A percentile compares a stretch with the other conserved stretches of the same genome.
These are phyloP conservation scores for Drosophila fungiperda DNA, from an alignment of 2,888 invertebrate genomes.

Conservation along the genomic window DNA sequence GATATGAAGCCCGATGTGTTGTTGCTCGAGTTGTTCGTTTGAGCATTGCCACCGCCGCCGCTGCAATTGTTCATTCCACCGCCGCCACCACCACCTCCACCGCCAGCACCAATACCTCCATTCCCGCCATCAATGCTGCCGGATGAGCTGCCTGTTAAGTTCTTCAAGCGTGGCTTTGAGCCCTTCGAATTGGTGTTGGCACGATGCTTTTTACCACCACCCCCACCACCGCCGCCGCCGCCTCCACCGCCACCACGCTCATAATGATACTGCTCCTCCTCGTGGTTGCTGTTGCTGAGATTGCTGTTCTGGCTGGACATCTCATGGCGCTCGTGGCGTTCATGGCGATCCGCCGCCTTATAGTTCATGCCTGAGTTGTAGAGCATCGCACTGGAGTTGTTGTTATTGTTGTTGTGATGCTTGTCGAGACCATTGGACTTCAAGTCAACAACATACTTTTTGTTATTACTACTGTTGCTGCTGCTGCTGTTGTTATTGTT, in stretches of 20 bases:
- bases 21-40: slow-evolving; percentile 73
- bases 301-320: slow-evolving; percentile 80
- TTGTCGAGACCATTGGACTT: slow-evolving; percentile 70
- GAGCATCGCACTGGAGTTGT: slow-evolving; percentile 53
- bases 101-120: slow-evolving; percentile 19
- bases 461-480: slow-evolving; percentile 53
- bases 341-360: slow-evolving; percentile 69
- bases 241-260: slow-evolving; percentile 66
- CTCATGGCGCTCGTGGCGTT: slow-evolving; percentile 73
- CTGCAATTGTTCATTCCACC: slow-evolving; percentile 13
- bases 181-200: slow-evolving; percentile 84
- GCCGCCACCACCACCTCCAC: neutral
- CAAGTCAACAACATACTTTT: slow-evolving; percentile 65
- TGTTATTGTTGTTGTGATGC: slow-evolving; percentile 56
- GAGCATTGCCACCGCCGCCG: slow-evolving; percentile 39
- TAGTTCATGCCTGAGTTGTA: slow-evolving; percentile 83
- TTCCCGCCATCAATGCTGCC: slow-evolving; percentile 86
- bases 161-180: slow-evolving; percentile 85
- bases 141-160: slow-evolving; percentile 82
- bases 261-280: slow-evolving; percentile 82
- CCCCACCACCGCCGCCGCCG: slow-evolving; percentile 32
- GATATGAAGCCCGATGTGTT: slow-evolving; percentile 87
- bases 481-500: slow-evolving; percentile 40
- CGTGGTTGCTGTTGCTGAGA: slow-evolving; percentile 79
- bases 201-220: slow-evolving; percentile 84